These are phyloP conservation scores for Alviniconcha marisindica DNA, from an alignment of 1,140 invertebrate species.

Conservation along the genomic window DNA sequence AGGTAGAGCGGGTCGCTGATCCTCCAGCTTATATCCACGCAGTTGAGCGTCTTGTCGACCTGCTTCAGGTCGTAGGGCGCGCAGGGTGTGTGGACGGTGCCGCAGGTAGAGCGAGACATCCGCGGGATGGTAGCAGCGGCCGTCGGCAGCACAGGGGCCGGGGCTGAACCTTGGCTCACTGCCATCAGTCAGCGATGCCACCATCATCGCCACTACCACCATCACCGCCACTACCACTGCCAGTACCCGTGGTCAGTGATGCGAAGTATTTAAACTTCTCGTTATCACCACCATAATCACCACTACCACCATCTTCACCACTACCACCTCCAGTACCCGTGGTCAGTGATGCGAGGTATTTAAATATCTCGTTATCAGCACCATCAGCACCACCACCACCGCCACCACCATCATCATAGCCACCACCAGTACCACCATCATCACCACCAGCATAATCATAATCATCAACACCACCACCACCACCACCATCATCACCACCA, in stretches of 20 bases:
- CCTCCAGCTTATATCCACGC: background rate
- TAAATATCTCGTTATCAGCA: too few relatives aligned
- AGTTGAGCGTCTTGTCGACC: background rate
- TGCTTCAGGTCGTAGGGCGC: background rate
- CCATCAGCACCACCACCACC: too few relatives aligned
- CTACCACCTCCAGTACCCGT: background rate
- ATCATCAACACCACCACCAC: too few relatives aligned
- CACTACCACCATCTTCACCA: background rate
- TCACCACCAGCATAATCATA: too few relatives aligned
- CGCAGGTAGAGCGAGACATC: background rate
- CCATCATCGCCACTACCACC: background rate
- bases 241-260: too few relatives aligned
- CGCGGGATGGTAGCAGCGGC: background rate
- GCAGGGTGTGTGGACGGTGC: background rate
- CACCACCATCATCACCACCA: too few relatives aligned
- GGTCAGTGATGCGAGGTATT: too few relatives aligned
- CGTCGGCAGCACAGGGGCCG: background rate
- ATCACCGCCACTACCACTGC: background rate
- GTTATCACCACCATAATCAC: background rate
- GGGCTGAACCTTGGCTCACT: background rate
- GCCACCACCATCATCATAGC: too few relatives aligned
- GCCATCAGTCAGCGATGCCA: background rate
- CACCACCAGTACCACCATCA: too few relatives aligned
- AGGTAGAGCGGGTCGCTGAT: background rate
- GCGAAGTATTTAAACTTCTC: background rate